phyloP scores from a whole-genome alignment of 2,797 vertebrate genomes.

The Pachyuromys duprasi region DNA sequence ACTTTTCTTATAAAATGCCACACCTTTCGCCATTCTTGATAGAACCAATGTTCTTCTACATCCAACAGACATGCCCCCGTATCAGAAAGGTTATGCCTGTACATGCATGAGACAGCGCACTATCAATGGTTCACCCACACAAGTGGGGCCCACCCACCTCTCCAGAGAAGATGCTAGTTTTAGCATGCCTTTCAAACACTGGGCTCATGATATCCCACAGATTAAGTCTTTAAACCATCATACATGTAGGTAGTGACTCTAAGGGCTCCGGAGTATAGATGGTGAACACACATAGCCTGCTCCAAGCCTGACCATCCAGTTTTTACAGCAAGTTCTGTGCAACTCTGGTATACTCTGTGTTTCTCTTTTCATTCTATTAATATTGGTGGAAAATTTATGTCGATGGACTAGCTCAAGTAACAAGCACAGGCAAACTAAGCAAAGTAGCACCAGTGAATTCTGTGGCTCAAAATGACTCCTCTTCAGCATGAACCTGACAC shows the following conservation, averaged over 20 bases:
- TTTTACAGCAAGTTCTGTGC: neutral
- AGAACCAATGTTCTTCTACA: neutral
- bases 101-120: neutral
- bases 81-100: neutral
- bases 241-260: neutral
- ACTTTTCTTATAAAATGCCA: neutral
- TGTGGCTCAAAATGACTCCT: neutral
- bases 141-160: neutral
- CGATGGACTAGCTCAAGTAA: neutral
- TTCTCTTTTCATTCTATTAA: constrained; percentile 1
- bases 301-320: neutral
- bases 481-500: neutral
- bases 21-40: neutral
- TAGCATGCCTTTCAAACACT: neutral
- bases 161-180: neutral
- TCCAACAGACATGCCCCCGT: neutral
- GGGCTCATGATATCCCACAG: neutral
- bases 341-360: neutral
- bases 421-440: neutral
- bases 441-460: neutral
- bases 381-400: neutral
- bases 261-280: neutral
- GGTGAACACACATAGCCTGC: neutral
- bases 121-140: neutral
- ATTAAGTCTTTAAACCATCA: neutral